phyloP scores from a whole-genome alignment of 2,797 vertebrate genomes.

The Melopsittacus undulatus region DNA sequence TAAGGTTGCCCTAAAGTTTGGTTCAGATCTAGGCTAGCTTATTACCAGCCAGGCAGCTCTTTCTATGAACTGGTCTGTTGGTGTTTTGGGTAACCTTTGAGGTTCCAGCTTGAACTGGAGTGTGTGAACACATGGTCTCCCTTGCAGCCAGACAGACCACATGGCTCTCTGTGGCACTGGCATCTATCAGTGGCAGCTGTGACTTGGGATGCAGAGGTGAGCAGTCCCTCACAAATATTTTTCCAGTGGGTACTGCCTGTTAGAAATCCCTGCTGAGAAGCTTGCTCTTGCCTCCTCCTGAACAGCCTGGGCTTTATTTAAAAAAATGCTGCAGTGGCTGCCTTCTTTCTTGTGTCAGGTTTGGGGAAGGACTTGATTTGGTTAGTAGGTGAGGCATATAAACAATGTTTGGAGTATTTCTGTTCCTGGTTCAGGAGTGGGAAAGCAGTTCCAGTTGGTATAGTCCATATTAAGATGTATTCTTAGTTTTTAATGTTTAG shows the following conservation, averaged over 20 bases:
- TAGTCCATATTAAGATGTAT: background rate
- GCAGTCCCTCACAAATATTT: background rate
- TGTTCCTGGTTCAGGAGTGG: background rate
- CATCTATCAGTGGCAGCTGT: background rate
- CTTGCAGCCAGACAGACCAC: background rate
- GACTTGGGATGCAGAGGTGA: background rate
- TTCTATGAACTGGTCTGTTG: background rate
- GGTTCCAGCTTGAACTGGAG: background rate
- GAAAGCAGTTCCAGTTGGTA: background rate
- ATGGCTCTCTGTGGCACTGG: fast-evolving
- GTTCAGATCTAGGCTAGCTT: background rate
- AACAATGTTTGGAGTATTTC: background rate
- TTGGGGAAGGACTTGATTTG: background rate
- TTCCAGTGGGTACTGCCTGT: background rate
- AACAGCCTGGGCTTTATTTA: background rate
- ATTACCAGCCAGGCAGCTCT: background rate
- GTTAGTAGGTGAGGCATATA: background rate
- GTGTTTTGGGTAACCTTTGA: background rate
- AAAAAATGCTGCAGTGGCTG: background rate
- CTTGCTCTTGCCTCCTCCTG: background rate
- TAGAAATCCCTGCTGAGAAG: background rate
- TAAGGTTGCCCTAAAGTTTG: background rate
- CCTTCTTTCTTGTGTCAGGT: background rate
- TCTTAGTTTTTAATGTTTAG: background rate
- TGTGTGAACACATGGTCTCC: background rate